Evolutionary conservation across 1,140 invertebrate genomes (phyloP).

Genomic region (Antheraea pernyi): DNA sequence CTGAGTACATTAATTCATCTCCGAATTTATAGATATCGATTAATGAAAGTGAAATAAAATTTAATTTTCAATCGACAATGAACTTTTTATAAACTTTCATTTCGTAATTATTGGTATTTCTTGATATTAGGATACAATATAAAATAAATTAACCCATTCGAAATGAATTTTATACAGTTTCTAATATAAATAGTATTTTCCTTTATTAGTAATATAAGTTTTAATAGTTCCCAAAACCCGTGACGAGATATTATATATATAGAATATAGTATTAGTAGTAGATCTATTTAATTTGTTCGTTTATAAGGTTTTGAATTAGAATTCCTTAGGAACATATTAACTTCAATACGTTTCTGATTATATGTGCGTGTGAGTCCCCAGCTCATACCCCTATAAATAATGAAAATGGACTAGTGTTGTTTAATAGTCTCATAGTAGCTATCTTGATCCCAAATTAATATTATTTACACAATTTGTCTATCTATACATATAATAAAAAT

Average conservation of each 20-base stretch:
- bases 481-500: too few relatives aligned
- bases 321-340: slow-evolving; percentile 7
- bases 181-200: background rate
- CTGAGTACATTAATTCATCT: background rate
- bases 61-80: background rate
- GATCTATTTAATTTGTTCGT: too few relatives aligned
- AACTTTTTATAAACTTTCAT: background rate
- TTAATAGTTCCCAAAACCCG: background rate
- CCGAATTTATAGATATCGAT: background rate
- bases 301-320: background rate
- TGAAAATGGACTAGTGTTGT: background rate
- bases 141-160: background rate
- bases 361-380: background rate
- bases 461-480: too few relatives aligned
- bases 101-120: background rate
- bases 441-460: too few relatives aligned
- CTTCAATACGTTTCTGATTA: background rate
- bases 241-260: too few relatives aligned
- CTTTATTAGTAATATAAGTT: background rate
- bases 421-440: background rate
- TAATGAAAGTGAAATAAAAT: background rate
- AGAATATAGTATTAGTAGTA: too few relatives aligned
- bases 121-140: background rate
- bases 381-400: background rate
- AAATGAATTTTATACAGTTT: background rate